Evolutionary conservation across 2,797 vertebrate species (phyloP), one percentile per base, ranked within the genome.

Genomic region (Holocentrus rufus): DNA sequence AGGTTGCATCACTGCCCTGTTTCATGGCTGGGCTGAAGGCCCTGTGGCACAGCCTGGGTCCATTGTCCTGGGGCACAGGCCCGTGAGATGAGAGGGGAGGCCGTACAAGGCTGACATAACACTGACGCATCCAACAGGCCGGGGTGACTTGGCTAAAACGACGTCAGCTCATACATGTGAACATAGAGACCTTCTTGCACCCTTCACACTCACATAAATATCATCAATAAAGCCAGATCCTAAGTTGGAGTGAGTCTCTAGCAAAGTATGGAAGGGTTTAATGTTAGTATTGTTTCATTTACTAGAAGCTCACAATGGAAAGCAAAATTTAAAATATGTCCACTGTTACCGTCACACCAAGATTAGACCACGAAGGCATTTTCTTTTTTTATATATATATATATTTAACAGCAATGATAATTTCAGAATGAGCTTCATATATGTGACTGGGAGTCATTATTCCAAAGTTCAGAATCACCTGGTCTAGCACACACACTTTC

Each of bases 31-130:
- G 58, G 59, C 61, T 66, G 59, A 72, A 72, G 63, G 56, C 64
- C 69, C 65, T 64, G 59, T 80, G 69, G 72, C 47, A 65, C 53
- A 65, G 71, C 72, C 76, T 59, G 70, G 65, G 9, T 18, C 69
- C 72, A 53, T 91, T 91, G 86, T 90, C 79, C 77, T 49, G 4
- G 59, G 39, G 75, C 80, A 87, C 1, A 15, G 74, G 86, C 50
- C 85, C 82, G 70, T 83, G 75, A 75, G 62, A 79, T 78, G 80
- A 71, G 70, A 63, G 44, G 62, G 69, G 63, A 80, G 52, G 67
- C 65, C 30, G 1, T 7, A 8, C 63, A 54, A 69, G 75, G 42
- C 67, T 89, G 78, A 77, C 67, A 81, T 74, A 82, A 83, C 78
- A 76, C 60, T 70, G 65, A 80, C 14, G 27, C 69, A 79, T 62